Conservation (phyloP, 2,888 invertebrate species). For the Phyto melanocephala region DNA sequence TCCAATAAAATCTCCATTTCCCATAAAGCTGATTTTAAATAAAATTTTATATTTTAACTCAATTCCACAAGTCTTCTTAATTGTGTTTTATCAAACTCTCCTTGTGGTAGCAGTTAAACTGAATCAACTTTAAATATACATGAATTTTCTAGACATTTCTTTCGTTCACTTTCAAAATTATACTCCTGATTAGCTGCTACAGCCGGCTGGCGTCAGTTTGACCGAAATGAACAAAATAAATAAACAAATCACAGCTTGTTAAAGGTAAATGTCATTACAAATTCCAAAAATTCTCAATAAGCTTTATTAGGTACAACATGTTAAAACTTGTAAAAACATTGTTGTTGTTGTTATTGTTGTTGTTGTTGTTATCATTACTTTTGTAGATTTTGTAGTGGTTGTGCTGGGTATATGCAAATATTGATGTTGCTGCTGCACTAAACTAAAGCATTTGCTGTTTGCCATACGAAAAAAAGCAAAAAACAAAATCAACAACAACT, state of each 20-base stretch:
- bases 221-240: conserved; percentile 24
- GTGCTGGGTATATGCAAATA: conserved; percentile 48
- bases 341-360: neutral
- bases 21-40: no score
- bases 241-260: conserved; percentile 62
- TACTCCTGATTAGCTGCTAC: conserved; percentile 16
- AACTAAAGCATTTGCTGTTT: conserved; percentile 50
- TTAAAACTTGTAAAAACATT: conserved; percentile 43
- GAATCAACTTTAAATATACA: no score
- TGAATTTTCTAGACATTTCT: neutral
- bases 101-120: no score
- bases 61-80: no score
- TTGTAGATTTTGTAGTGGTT: neutral
- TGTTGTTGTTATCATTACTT: conserved; percentile 20
- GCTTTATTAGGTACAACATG: conserved; percentile 61
- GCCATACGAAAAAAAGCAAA: neutral
- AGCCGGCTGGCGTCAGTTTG: conserved; percentile 46
- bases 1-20: no score
- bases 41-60: no score
- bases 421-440: conserved; percentile 20
- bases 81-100: no score
- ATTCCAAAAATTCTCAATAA: conserved; percentile 59
- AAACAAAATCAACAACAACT: neutral
- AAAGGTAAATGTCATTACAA: conserved; percentile 64
- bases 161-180: conserved; percentile 1